Evolutionary conservation across 2,113 vertebrate genomes (phyloP).

Genomic region (Oryzias woworae): DNA sequence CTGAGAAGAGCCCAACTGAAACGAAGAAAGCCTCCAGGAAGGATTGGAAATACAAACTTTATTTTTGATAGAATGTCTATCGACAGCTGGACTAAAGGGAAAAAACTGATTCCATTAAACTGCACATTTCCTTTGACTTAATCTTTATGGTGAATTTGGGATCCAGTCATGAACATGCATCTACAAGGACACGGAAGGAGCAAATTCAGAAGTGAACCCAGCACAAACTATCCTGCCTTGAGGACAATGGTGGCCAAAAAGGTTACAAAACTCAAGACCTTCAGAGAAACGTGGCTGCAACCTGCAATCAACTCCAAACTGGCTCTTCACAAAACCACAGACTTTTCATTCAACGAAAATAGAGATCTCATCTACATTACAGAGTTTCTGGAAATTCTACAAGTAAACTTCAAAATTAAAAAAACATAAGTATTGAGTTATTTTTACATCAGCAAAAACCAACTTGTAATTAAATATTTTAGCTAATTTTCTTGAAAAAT

Average conservation of each 20-base stretch:
- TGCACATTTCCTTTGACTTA: constrained; percentile 5
- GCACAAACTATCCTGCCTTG: neutral
- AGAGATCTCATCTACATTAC: too few relatives aligned
- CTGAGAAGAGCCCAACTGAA: constrained; percentile 6
- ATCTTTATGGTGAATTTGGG: constrained; percentile 2
- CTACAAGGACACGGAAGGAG: constrained; percentile 6
- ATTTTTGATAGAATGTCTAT: neutral
- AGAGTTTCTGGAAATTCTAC: neutral
- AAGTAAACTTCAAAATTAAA: neutral
- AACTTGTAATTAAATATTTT: constrained; percentile 14
- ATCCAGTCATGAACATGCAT: neutral
- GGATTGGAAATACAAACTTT: constrained; percentile 14
- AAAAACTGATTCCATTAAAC: constrained; percentile 9
- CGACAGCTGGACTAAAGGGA: constrained; percentile 17
- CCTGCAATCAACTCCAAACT: neutral
- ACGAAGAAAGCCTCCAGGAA: neutral
- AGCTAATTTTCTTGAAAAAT: constrained; percentile 3
- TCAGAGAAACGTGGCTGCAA: constrained; percentile 15
- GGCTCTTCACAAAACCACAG: neutral
- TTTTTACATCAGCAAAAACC: neutral
- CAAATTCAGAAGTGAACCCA: constrained; percentile 6
- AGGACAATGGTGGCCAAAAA: constrained; percentile 5
- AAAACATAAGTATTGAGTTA: neutral
- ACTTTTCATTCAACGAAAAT: too few relatives aligned
- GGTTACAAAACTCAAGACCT: neutral